Conservation (phyloP, 2,888 invertebrate species). For the Oscheius myriophilus region DNA sequence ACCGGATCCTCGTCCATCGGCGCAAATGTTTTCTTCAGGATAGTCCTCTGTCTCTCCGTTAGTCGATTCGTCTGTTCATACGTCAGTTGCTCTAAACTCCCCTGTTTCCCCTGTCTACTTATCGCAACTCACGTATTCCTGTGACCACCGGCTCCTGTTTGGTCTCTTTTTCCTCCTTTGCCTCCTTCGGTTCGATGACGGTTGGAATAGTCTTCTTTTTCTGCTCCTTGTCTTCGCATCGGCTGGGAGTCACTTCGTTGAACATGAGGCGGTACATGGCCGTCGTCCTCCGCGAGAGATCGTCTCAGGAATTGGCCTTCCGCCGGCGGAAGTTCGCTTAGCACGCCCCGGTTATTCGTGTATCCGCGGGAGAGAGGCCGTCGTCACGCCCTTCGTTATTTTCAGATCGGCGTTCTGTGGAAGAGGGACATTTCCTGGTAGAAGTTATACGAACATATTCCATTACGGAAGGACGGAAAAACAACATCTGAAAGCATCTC, state of each 20-base stretch:
- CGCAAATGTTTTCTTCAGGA: constrained; percentile 53
- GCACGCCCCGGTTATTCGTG: constrained; percentile 20
- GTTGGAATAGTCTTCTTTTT: constrained; percentile 11
- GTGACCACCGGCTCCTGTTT: neutral
- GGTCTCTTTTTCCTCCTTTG: neutral
- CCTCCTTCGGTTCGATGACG: neutral
- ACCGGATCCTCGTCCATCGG: constrained; percentile 51
- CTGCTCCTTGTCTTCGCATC: neutral
- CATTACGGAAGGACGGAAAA: neutral
- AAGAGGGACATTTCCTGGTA: too few relatives aligned
- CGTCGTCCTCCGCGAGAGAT: too few relatives aligned
- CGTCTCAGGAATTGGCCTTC: neutral
- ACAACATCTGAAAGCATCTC: neutral
- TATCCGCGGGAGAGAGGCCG: constrained; percentile 5
- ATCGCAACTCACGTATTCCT: constrained; percentile 7
- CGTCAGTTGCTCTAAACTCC: constrained; percentile 48
- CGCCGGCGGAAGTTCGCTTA: constrained; percentile 8
- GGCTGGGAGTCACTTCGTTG: constrained; percentile 4
- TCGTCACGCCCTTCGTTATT: too few relatives aligned
- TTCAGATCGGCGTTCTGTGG: too few relatives aligned
- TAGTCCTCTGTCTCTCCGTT: constrained; percentile 46
- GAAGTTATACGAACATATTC: neutral
- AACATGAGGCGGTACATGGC: constrained; percentile 22
- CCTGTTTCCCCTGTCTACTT: neutral
- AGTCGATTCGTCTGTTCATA: constrained; percentile 50